These are phyloP conservation scores for Mamestra configurata DNA, from an alignment of 1,140 invertebrate species.

Conservation along the genomic window DNA sequence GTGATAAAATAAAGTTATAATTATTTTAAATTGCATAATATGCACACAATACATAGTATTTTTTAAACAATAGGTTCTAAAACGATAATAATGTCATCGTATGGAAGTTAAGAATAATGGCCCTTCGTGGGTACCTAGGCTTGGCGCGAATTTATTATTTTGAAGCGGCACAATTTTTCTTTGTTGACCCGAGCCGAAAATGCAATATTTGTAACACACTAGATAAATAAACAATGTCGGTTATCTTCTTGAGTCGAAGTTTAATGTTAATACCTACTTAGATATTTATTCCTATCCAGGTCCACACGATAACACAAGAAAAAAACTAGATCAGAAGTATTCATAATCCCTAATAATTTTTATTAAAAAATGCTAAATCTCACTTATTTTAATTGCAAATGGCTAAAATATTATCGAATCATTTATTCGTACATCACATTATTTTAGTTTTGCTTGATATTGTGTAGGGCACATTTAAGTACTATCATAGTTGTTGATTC, in stretches of 20 bases:
- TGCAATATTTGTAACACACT: neutral
- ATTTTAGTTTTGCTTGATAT: conserved; percentile 33
- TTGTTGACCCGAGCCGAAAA: neutral
- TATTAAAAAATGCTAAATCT: conserved; percentile 36
- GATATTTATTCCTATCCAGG: too few relatives aligned
- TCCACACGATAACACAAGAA: conserved; percentile 16
- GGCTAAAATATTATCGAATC: conserved; percentile 35
- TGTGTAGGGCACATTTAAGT: conserved; percentile 39
- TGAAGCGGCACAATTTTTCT: too few relatives aligned
- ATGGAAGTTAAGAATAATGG: neutral
- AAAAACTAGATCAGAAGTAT: conserved; percentile 6
- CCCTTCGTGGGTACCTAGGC: too few relatives aligned
- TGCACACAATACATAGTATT: conserved; percentile 34
- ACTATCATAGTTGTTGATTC: conserved; percentile 13
- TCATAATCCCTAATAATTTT: conserved; percentile 32
- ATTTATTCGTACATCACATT: conserved; percentile 39
- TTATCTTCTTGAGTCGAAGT: neutral
- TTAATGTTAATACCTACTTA: too few relatives aligned
- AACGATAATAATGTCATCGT: conserved; percentile 31
- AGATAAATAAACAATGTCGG: neutral
- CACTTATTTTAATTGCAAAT: conserved; percentile 34
- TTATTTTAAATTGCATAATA: conserved; percentile 55
- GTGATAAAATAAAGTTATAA: conserved; percentile 55
- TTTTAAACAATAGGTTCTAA: conserved; percentile 35
- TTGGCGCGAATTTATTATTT: too few relatives aligned